Conservation (phyloP, 2,888 invertebrate genomes). For the Clitarchus hookeri region DNA sequence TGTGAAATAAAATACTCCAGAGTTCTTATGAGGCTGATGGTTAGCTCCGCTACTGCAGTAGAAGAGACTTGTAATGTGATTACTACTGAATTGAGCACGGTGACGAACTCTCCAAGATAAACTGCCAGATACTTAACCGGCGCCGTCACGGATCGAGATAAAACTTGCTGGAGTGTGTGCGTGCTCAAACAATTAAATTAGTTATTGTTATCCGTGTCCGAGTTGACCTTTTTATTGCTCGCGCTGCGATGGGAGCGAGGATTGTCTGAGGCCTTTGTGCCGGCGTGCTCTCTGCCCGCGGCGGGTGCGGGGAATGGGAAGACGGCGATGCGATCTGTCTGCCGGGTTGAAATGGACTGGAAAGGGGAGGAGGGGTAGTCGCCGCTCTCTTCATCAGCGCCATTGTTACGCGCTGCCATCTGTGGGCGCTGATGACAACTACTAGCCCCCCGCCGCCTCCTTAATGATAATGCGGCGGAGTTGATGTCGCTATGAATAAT, state of each 20-base stretch:
- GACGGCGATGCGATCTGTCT: not conserved
- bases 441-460: constrained; percentile 15
- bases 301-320: too few species aligned
- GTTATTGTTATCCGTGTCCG: not conserved
- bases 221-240: not conserved
- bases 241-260: not conserved
- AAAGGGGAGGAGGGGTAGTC: not conserved
- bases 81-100: not conserved
- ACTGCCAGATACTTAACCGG: not conserved
- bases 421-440: constrained; percentile 27
- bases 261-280: not conserved
- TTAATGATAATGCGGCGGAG: not conserved
- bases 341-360: not conserved
- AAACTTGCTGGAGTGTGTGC: not conserved
- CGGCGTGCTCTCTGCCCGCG: too few species aligned
- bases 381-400: not conserved
- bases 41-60: too few species aligned
- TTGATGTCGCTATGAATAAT: not conserved
- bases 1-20: too few species aligned
- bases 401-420: constrained; percentile 21
- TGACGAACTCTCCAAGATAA: not conserved
- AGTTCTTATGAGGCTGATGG: too few species aligned
- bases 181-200: constrained; percentile 1
- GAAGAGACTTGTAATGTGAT: not conserved
- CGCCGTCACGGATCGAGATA: not conserved